Evolutionary conservation across 1,140 invertebrate genomes (phyloP).

Genomic region (Anoplolepis gracilipes): DNA sequence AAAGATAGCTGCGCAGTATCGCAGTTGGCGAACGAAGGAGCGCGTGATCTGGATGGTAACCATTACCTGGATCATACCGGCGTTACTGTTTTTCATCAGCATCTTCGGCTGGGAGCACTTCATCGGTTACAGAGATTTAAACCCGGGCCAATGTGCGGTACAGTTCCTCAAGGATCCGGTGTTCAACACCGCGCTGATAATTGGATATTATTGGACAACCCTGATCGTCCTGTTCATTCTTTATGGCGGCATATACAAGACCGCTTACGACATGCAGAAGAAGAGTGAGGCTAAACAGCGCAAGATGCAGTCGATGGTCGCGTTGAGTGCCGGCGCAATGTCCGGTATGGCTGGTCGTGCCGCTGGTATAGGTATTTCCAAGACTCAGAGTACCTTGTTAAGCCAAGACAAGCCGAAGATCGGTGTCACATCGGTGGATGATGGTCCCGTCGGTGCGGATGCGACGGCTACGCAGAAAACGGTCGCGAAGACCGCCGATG

Average conservation of each 20-base stretch:
- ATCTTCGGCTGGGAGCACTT: constrained; percentile 99
- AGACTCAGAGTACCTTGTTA: constrained; percentile 90
- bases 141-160: constrained; percentile 96
- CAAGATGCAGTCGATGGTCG: constrained; percentile 97
- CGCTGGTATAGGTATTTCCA: constrained; percentile 93
- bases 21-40: constrained; percentile 98
- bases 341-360: constrained; percentile 95
- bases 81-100: constrained; percentile 98
- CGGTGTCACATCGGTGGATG: constrained; percentile 58
- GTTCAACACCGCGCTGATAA: constrained; percentile 99
- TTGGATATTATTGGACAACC: constrained; percentile 99
- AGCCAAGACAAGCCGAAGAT: constrained; percentile 90
- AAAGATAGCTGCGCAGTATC: constrained; percentile 98
- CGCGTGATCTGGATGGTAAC: constrained; percentile 97
- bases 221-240: constrained; percentile 96
- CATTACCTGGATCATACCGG: constrained; percentile 99
- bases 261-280: constrained; percentile 98
- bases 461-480: constrained; percentile 49
- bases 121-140: constrained; percentile 95
- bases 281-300: constrained; percentile 98
- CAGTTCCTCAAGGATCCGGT: constrained; percentile 99
- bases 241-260: constrained; percentile 99
- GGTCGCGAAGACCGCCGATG: constrained; percentile 48
- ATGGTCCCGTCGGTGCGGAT: constrained; percentile 20
- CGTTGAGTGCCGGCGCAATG: constrained; percentile 94